Conservation (phyloP, 2,113 vertebrate species). For the Scartelaos histophorus region DNA sequence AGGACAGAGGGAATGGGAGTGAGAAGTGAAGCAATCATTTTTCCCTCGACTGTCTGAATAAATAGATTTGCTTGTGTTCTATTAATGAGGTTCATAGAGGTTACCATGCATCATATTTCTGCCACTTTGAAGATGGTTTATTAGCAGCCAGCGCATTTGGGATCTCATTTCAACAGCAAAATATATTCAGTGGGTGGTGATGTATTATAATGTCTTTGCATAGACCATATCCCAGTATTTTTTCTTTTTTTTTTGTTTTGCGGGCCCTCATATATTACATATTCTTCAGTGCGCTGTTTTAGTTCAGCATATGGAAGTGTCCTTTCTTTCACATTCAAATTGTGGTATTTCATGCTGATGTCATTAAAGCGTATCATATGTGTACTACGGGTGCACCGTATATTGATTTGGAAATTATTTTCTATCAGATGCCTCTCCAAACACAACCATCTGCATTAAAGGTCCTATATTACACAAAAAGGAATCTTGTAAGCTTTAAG, state of each 20-base stretch:
- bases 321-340: conserved; percentile 3
- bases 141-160: conserved; percentile 61
- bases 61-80: conserved; percentile 74
- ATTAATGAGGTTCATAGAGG: conserved; percentile 73
- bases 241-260: conserved; percentile 27
- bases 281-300: conserved; percentile 10
- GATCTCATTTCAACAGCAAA: conserved; percentile 66
- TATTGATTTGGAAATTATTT: background rate
- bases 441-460: background rate
- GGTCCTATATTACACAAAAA: too few species aligned
- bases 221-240: conserved; percentile 51
- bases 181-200: conserved; percentile 61
- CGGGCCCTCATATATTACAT: conserved; percentile 26
- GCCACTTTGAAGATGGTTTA: conserved; percentile 64
- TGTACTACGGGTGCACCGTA: background rate
- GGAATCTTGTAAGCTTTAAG: too few species aligned
- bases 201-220: conserved; percentile 59
- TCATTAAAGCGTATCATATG: background rate
- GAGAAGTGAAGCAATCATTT: conserved; percentile 63
- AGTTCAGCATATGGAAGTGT: background rate
- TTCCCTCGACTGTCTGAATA: conserved; percentile 67
- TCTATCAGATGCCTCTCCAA: background rate
- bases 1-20: conserved; percentile 17
- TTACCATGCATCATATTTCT: conserved; percentile 63
- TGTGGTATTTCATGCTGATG: background rate